phyloP scores from a whole-genome alignment of 2,797 vertebrate species.

The Buceros bicornis region DNA sequence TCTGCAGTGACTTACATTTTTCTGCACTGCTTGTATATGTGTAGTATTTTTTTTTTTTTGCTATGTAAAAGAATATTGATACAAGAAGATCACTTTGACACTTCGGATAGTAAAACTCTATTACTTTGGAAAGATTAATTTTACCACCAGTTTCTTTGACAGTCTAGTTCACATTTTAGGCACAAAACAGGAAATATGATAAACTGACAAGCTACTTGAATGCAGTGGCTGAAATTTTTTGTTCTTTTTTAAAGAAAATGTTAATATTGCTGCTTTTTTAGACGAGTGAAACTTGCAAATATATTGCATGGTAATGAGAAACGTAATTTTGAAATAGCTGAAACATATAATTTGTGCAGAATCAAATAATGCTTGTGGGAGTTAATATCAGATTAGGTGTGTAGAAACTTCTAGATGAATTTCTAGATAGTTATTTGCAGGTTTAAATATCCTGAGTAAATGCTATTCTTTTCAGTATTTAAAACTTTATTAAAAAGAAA shows the following conservation, averaged over 20 bases:
- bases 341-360: neutral
- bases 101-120: conserved; percentile 2
- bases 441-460: neutral
- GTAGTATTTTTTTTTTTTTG: neutral
- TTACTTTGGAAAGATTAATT: conserved; percentile 39
- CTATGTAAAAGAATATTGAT: conserved; percentile 7
- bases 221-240: neutral
- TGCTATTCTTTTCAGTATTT: neutral
- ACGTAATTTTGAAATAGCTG: neutral
- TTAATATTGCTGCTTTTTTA: neutral
- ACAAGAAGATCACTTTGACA: neutral
- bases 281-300: neutral
- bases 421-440: neutral
- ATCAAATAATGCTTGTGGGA: neutral
- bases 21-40: neutral
- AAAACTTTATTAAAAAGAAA: neutral
- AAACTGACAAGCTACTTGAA: neutral
- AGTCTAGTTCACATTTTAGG: conserved; percentile 22
- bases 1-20: neutral
- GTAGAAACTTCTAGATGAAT: neutral
- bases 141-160: conserved; percentile 1
- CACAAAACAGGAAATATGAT: neutral
- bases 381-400: neutral
- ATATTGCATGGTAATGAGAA: neutral
- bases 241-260: neutral